Evolutionary conservation across 2,797 vertebrate species (phyloP).

Genomic region (Chloroceryle amazona): DNA sequence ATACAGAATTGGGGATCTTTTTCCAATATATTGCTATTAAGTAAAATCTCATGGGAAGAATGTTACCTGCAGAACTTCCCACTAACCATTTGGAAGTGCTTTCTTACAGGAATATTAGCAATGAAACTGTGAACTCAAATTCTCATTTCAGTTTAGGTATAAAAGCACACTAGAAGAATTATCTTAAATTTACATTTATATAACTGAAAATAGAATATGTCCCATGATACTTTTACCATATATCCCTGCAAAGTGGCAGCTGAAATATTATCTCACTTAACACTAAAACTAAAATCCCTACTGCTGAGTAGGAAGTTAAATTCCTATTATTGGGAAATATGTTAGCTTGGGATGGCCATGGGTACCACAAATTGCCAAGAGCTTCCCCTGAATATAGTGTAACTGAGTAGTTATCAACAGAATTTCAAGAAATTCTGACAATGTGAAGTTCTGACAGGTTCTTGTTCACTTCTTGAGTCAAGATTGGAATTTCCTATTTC

Average conservation of each 20-base stretch:
- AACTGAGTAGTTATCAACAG: background rate
- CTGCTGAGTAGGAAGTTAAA: background rate
- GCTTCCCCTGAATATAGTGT: background rate
- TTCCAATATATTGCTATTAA: slow-evolving; percentile 37
- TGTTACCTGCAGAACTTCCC: slow-evolving; percentile 36
- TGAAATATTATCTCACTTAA: slow-evolving; percentile 32
- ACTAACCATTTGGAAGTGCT: background rate
- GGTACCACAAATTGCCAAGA: slow-evolving; percentile 1
- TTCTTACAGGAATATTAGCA: slow-evolving; percentile 25
- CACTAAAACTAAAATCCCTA: slow-evolving; percentile 12
- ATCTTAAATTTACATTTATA: slow-evolving; percentile 56
- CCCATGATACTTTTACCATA: slow-evolving; percentile 11
- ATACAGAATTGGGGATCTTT: slow-evolving; percentile 10
- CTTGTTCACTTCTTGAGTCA: slow-evolving; percentile 28
- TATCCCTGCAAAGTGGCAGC: background rate
- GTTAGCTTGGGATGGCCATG: background rate
- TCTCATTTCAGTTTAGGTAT: slow-evolving; percentile 44
- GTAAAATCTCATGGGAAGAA: slow-evolving; percentile 16
- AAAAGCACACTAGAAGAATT: slow-evolving; percentile 29
- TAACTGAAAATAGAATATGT: slow-evolving; percentile 48
- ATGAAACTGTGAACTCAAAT: background rate
- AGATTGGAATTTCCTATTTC: background rate
- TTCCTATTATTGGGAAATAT: background rate
- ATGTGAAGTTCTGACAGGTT: slow-evolving; percentile 12
- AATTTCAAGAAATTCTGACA: slow-evolving; percentile 6